These are phyloP conservation scores for Neodiprion lecontei DNA, from an alignment of 1,140 invertebrate genomes.

Conservation along the genomic window DNA sequence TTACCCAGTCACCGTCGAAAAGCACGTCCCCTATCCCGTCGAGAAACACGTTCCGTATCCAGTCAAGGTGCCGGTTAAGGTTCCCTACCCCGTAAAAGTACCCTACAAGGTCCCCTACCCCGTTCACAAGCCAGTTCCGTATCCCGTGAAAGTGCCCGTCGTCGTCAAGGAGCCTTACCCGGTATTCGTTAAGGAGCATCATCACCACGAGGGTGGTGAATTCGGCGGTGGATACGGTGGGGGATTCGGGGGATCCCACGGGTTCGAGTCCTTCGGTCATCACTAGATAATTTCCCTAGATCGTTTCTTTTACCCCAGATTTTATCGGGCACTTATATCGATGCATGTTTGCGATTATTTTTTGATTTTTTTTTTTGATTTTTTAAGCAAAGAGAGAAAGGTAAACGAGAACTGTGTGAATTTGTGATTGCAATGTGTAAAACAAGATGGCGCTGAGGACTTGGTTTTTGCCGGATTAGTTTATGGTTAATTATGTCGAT, in stretches of 20 bases:
- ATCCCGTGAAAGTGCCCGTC: slow-evolving; percentile 55
- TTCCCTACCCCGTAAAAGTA: slow-evolving; percentile 53
- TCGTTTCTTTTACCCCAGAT: no score
- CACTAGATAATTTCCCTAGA: background rate
- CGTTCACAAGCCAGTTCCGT: slow-evolving; percentile 39
- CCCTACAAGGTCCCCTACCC: slow-evolving; percentile 44
- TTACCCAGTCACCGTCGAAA: slow-evolving; percentile 66
- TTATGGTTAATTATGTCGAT: no score
- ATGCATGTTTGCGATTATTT: no score
- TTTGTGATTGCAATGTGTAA: no score
- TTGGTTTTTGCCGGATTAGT: no score
- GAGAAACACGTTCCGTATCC: slow-evolving; percentile 62
- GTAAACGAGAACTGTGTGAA: no score
- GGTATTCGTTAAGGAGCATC: slow-evolving; percentile 54
- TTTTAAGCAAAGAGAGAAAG: no score
- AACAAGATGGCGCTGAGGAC: no score
- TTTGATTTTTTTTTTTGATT: no score
- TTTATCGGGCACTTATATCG: no score
- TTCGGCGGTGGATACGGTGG: slow-evolving; percentile 17
- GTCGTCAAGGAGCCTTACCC: slow-evolving; percentile 67
- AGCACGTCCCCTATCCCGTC: slow-evolving; percentile 65
- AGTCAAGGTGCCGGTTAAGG: slow-evolving; percentile 61
- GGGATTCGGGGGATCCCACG: slow-evolving; percentile 24
- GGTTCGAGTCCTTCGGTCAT: background rate
- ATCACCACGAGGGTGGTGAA: slow-evolving; percentile 26